phyloP scores from a whole-genome alignment of 2,888 invertebrate genomes.

The Apamea crenata region DNA sequence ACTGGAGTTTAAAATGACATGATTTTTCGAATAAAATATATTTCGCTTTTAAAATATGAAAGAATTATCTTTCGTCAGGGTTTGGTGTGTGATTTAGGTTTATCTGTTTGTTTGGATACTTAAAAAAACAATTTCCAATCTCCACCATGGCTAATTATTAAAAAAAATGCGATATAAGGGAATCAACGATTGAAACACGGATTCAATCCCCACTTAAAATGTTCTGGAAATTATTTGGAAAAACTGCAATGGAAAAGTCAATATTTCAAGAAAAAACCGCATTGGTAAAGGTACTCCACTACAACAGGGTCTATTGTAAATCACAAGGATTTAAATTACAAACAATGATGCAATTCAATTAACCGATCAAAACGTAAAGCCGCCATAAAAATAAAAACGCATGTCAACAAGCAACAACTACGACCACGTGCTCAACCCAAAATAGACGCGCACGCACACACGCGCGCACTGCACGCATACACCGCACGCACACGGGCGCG shows the following conservation, averaged over 20 bases:
- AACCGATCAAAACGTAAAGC: conserved; percentile 80
- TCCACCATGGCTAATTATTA: neutral
- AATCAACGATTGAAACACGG: neutral
- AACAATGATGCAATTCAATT: conserved; percentile 83
- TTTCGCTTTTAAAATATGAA: neutral
- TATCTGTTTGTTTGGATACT: neutral
- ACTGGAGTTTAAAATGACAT: neutral
- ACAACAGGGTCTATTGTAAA: conserved; percentile 52
- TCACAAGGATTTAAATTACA: conserved; percentile 68
- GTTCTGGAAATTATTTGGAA: neutral
- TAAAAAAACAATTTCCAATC: neutral
- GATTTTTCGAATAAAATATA: neutral
- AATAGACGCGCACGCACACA: conserved; percentile 85
- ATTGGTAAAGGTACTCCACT: neutral
- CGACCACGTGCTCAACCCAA: conserved; percentile 89
- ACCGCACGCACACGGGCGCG: conserved; percentile 65
- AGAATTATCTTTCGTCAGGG: neutral
- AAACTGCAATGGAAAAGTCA: neutral
- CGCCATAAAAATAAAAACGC: conserved; percentile 88
- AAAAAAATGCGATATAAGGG: neutral
- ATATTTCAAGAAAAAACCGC: neutral
- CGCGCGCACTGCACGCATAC: conserved; percentile 76
- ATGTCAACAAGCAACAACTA: conserved; percentile 89
- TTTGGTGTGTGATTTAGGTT: neutral
- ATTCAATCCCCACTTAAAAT: neutral